Evolutionary conservation across 2,113 vertebrate genomes (phyloP).

Genomic region (Gadus chalcogrammus): DNA sequence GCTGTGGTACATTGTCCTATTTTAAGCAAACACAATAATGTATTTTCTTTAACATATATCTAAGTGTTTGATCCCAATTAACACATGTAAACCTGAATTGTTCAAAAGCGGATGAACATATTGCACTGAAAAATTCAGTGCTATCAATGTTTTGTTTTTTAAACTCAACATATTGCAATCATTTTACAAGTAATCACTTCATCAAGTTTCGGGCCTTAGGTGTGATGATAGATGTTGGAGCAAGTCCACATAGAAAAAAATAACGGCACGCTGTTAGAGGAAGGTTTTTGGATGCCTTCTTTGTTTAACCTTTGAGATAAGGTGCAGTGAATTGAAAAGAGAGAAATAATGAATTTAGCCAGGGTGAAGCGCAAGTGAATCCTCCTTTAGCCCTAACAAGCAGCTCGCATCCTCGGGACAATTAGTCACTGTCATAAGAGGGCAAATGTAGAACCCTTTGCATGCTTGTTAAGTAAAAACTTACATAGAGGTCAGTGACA

Average conservation of each 20-base stretch:
- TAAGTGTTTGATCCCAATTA: too few species aligned
- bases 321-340: constrained; percentile 66
- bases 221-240: constrained; percentile 26
- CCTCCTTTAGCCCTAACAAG: constrained; percentile 76
- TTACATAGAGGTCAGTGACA: constrained; percentile 79
- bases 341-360: constrained; percentile 79
- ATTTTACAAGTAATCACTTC: constrained; percentile 26
- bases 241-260: constrained; percentile 43
- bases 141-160: background rate
- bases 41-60: too few species aligned
- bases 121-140: background rate
- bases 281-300: constrained; percentile 50
- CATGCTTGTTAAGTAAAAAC: constrained; percentile 81
- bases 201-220: constrained; percentile 11
- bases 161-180: constrained; percentile 18
- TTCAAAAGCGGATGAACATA: background rate
- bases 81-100: background rate
- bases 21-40: too few species aligned
- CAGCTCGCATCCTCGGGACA: constrained; percentile 75
- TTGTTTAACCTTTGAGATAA: constrained; percentile 66
- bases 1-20: too few species aligned
- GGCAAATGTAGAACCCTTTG: constrained; percentile 79
- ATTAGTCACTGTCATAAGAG: constrained; percentile 82
- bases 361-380: constrained; percentile 64
- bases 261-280: constrained; percentile 59